Evolutionary conservation across 1,140 invertebrate species (phyloP), one percentile per base, ranked within the genome.

Genomic region (Cyrtorhinus lividipennis): DNA sequence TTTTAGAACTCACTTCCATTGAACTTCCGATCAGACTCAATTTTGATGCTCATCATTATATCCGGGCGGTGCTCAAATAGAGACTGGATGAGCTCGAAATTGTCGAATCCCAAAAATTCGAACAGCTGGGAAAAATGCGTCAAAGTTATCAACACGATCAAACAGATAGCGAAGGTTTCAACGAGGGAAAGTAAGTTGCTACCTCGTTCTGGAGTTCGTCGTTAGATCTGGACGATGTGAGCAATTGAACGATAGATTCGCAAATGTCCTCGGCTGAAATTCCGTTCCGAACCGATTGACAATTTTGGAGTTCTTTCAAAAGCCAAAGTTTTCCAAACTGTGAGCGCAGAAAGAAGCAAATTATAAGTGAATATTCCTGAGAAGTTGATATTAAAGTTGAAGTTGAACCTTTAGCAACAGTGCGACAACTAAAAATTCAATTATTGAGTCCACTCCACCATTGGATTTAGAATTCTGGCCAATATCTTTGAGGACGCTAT

Each of bases 41-140:
- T 66, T 74, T 66, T 68, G 13, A 18, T 24, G n/a, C 30, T 62
- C 61, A 76, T 72, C 2, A 79, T 71, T 27, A 86, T 81, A 48
- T 79, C 77, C 20, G 77, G 71, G 63, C 87, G 77, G 72, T 93
- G 80, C 69, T 84, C 77, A 8, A 96, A 76, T 58, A 95, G 74
- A 56, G 83, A 81, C 69, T 84, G 80, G 56, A 95, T 87, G 44
- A 95, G 78, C 68, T 92, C 88, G 73, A 96, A 87, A 67, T 88
- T 77, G 68, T 94, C 88, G 75, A 86, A 92, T 3, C 93, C 90
- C 61, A 89, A 77, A 20, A 95, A 73, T 67, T 95, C 92, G 75
- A 95, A 87, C 5, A 97, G 73, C 73, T 81, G 69, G 59, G 72
- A 72, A 8, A 38, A 8, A 38, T 38, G n/a, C n/a, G n/a, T n/a